These are phyloP conservation scores for Camelus dromedarius DNA, from an alignment of 2,113 vertebrate genomes.

Conservation along the genomic window DNA sequence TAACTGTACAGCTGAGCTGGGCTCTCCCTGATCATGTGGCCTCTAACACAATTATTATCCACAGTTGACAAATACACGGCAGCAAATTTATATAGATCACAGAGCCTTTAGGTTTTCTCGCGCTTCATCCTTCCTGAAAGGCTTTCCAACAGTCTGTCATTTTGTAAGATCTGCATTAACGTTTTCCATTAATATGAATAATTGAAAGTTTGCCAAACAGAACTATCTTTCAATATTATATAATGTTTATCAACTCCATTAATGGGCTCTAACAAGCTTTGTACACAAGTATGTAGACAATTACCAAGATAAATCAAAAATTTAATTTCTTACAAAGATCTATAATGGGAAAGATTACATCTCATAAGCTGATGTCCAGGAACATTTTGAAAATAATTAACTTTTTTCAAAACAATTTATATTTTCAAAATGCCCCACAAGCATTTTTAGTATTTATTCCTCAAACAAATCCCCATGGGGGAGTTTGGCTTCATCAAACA, in stretches of 20 bases:
- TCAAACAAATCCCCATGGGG: background rate
- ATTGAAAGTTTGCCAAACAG: conserved; percentile 56
- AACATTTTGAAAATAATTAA: conserved; percentile 48
- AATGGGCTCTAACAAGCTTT: background rate
- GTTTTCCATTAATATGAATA: conserved; percentile 68
- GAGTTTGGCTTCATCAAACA: background rate
- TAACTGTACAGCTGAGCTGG: background rate
- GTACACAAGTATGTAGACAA: background rate
- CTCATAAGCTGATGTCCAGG: conserved; percentile 12
- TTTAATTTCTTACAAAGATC: conserved; percentile 2
- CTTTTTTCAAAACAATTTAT: background rate
- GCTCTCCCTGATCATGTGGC: background rate
- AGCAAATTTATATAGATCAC: background rate
- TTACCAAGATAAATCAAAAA: conserved; percentile 17
- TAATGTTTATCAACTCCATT: conserved; percentile 38
- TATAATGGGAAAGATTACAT: background rate
- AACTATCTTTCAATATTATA: conserved; percentile 68
- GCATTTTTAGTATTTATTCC: conserved; percentile 48
- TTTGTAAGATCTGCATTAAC: conserved; percentile 61
- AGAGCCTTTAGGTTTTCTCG: background rate
- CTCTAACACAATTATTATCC: background rate
- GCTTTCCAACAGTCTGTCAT: conserved; percentile 32
- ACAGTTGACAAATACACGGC: background rate
- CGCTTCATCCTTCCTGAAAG: background rate
- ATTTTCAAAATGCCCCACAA: conserved; percentile 17